Evolutionary conservation across 2,797 vertebrate genomes (phyloP).

Genomic region (Erpetoichthys calabaricus): DNA sequence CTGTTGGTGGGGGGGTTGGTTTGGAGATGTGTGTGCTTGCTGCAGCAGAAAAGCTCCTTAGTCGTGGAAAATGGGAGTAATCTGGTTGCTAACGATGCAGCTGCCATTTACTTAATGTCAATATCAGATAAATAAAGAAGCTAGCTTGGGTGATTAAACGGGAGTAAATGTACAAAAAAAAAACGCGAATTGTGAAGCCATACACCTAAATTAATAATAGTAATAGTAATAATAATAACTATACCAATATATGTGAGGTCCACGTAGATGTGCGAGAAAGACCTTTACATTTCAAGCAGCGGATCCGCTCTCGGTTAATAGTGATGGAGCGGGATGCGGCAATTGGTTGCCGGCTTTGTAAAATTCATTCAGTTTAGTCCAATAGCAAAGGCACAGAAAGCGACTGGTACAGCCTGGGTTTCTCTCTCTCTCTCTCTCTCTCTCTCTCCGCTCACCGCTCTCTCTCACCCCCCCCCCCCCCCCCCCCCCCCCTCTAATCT

Average conservation of each 20-base stretch:
- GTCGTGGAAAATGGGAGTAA: no score
- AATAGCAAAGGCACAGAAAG: constrained; percentile 51
- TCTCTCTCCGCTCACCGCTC: constrained; percentile 26
- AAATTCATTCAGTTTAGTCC: constrained; percentile 72
- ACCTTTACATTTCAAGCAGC: constrained; percentile 3
- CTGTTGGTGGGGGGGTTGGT: no score
- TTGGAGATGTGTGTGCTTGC: no score
- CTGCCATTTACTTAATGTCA: no score
- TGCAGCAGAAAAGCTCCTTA: no score
- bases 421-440: constrained; percentile 40
- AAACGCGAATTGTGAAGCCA: not conserved
- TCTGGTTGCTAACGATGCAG: no score
- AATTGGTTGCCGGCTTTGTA: constrained; percentile 77
- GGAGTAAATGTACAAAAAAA: no score
- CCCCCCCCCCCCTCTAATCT: constrained; percentile 39
- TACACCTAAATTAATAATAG: not conserved
- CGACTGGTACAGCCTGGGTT: constrained; percentile 46
- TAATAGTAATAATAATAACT: not conserved
- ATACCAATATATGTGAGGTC: not conserved
- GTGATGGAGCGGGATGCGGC: constrained; percentile 60
- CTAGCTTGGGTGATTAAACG: no score
- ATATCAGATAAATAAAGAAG: no score
- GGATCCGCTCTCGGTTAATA: constrained; percentile 39
- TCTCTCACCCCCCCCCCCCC: constrained; percentile 27
- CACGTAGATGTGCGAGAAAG: constrained; percentile 9